Evolutionary conservation across 2,113 vertebrate genomes (phyloP).

Genomic region (Melospiza melodia): DNA sequence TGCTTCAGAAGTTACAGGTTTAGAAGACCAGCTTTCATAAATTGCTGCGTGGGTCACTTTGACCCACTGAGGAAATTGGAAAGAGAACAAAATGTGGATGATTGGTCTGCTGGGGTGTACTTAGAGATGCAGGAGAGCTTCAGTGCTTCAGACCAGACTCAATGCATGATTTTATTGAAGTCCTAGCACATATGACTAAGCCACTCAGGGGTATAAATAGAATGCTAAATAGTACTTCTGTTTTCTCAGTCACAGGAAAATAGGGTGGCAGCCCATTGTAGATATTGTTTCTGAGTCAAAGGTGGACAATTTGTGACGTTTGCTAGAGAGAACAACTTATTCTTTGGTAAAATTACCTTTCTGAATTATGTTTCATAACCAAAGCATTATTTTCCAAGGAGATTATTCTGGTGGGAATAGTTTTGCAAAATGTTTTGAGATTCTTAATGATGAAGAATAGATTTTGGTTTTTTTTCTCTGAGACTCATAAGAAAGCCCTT

Average conservation of each 20-base stretch:
- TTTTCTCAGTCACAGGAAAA: not conserved
- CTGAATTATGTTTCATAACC: not conserved
- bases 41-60: not conserved
- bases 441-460: not conserved
- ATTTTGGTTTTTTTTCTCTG: not conserved
- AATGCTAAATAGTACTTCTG: not conserved
- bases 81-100: not conserved
- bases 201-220: not conserved
- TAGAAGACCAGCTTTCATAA: not conserved
- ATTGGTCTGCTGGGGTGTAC: not conserved
- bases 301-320: not conserved
- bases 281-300: not conserved
- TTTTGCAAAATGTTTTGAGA: not conserved
- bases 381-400: not conserved
- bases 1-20: not conserved
- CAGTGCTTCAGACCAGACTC: not conserved
- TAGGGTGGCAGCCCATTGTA: not conserved
- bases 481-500: not conserved
- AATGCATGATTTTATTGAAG: not conserved
- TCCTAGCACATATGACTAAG: not conserved
- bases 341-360: not conserved
- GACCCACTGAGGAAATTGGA: not conserved
- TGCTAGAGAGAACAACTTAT: not conserved
- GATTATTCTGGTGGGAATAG: not conserved
- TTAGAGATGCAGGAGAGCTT: not conserved